Base-by-base conservation (phyloP, 2,888 invertebrate species). In the Agelastica alni region DNA sequence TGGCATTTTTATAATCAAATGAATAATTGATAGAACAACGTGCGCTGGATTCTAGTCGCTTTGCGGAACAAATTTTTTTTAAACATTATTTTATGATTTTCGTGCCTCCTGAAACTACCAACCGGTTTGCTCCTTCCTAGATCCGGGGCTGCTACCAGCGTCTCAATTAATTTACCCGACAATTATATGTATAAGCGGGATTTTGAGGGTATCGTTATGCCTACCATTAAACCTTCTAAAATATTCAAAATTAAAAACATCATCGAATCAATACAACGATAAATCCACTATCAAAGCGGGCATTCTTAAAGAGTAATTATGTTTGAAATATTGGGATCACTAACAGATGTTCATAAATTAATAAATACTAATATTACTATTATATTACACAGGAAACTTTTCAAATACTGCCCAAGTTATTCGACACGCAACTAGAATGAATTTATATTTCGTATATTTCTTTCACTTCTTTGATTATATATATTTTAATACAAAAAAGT, bases 271-370 rank as follows among this genome's bases (percentile, higher is more conserved):
- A 56, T 59, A 51, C 18, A 10, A 44, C 22, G 47, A 30, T 43
- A 47, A 56, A 51, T 56, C 55, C 47, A 56, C 22, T 43, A 49
- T 17, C 16, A 28, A 14, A 42, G 43, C 51, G 48, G 52, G 47
- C 46, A 45, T 48, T 46, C 51, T 41, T 16, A 45, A 36, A 12
- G 37, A 49, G 39, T 59, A 54, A 59, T 59, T 56, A 59, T 49
- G 56, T 41, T 28, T 39, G 30, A 46, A 32, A 41, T 41, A 51
- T 42, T 47, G 46, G 57, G 49, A 48, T 53, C 49, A 58, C 43
- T 37, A 57, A 20, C 60, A 58, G 57, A 56, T 58, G 55, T 53
- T 42, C 34, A 55, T 60, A 55, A 58, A 56, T 58, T 47, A 54
- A 20, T 58, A 41, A 53, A 48, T 42, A 39, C 16, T 18, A 37